Evolutionary conservation across 2,113 vertebrate species (phyloP), one percentile per base, ranked within the genome.

Genomic region (Nannospalax galili): DNA sequence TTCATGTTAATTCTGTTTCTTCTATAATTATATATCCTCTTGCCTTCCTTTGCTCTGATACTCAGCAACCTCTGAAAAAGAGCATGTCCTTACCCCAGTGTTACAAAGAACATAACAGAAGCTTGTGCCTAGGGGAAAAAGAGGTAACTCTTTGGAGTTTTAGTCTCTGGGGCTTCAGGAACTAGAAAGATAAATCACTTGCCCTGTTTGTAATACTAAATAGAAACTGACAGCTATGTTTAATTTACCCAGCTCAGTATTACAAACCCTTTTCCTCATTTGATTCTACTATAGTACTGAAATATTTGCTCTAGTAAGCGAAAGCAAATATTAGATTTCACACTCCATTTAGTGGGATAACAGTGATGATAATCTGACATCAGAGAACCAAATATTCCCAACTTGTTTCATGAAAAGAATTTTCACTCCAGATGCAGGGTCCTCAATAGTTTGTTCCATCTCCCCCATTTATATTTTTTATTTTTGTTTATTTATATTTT

Each of bases 311-410:
- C 60, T 84, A 15, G 19, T 90, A 93, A 96, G 94, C 79, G 93
- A 93, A 96, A 88, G 87, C 67, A 96, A 97, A 94, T 94, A 90
- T 89, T 91, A 90, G 58, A 69, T 93, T 97, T 96, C 84, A 95
- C 0, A 86, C 40, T 48, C 72, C 77, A 95, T 87, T 96, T 97
- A 56, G 52, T 96, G 58, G 65, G 48, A 72, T 85, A 92, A 92
- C 78, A 92, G 20, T 84, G 60, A 73, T 90, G 75, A 82, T 95
- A 32, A 95, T 96, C 69, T 95, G 78, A 86, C 90, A 93, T 74
- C 80, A 80, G 94, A 96, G 22, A 90, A 78, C 35, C 62, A 88
- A 89, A 90, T 92, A 70, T 80, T 70, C 52, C 26, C 75, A 22
- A 32, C 22, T 85, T 93, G 12, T 85, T 84, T 88, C 87, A 67